Conservation (phyloP, 2,797 vertebrate genomes). For the Rhinatrema bivittatum region DNA sequence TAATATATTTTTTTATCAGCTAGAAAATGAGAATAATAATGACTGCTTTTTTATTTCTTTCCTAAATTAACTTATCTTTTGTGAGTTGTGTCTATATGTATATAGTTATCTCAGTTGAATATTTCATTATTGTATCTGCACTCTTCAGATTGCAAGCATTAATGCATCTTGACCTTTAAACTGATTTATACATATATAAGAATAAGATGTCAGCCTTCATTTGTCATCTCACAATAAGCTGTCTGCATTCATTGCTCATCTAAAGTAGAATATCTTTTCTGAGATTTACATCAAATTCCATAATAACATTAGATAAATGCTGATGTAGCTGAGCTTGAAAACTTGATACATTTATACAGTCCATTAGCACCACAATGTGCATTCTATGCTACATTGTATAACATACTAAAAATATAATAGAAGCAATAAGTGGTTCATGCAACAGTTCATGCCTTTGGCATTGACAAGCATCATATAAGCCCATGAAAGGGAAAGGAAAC, state of each 20-base stretch:
- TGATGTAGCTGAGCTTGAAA: conserved; percentile 33
- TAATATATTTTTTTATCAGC: too few relatives aligned
- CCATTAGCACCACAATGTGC: conserved; percentile 39
- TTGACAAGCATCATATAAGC: neutral
- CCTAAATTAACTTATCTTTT: conserved; percentile 36
- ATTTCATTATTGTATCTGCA: conserved; percentile 44
- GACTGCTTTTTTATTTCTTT: conserved; percentile 19
- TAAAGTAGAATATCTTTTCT: conserved; percentile 43
- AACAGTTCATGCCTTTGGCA: conserved; percentile 2
- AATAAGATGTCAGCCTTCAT: conserved; percentile 52
- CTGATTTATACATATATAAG: conserved; percentile 50
- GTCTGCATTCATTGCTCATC: conserved; percentile 48
- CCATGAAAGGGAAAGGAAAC: too few relatives aligned
- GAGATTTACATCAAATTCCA: conserved; percentile 40
- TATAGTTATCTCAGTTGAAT: conserved; percentile 40
- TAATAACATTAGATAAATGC: conserved; percentile 44
- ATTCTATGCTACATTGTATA: conserved; percentile 24
- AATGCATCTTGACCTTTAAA: conserved; percentile 47
- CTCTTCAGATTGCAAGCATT: conserved; percentile 32
- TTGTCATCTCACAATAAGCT: conserved; percentile 45
- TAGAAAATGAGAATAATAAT: too few relatives aligned
- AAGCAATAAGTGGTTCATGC: conserved; percentile 11
- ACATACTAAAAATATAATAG: conserved; percentile 24
- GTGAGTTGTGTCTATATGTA: conserved; percentile 25
- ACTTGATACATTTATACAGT: conserved; percentile 28